These are phyloP conservation scores for Silurus lanzhouensis DNA, from an alignment of 2,797 vertebrate species.

Conservation along the genomic window DNA sequence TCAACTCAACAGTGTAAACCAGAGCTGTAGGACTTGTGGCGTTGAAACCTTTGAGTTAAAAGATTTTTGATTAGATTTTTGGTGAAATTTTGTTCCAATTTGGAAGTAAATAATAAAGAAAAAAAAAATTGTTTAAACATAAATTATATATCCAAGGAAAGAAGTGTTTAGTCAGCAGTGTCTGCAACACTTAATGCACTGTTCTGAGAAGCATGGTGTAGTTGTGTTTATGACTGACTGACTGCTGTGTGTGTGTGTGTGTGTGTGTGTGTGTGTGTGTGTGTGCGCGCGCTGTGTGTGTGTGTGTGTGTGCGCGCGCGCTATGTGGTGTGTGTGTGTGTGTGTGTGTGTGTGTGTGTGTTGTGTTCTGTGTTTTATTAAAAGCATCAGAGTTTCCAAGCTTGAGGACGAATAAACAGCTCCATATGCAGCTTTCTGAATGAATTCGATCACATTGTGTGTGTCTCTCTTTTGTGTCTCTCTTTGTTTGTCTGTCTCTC, in stretches of 20 bases:
- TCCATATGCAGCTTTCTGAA: neutral
- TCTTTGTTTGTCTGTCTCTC: neutral
- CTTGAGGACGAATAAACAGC: neutral
- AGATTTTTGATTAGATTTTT: too few relatives aligned
- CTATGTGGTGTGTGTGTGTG: neutral
- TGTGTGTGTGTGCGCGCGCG: too few relatives aligned
- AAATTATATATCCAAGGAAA: too few relatives aligned
- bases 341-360: neutral
- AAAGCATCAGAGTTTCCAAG: neutral
- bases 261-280: neutral
- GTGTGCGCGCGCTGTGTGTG: neutral
- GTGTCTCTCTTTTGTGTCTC: neutral
- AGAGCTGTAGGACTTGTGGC: too few relatives aligned
- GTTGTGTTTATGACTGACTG: neutral
- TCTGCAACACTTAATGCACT: too few relatives aligned
- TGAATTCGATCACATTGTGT: neutral
- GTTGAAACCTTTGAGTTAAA: too few relatives aligned
- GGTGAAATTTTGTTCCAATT: too few relatives aligned
- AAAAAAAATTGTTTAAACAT: too few relatives aligned
- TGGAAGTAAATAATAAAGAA: too few relatives aligned
- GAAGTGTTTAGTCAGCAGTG: too few relatives aligned
- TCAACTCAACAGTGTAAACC: too few relatives aligned
- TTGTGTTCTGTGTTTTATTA: conserved; percentile 2
- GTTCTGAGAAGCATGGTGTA: neutral
- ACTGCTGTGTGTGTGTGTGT: too few relatives aligned